phyloP scores from a whole-genome alignment of 2,888 invertebrate species.

The Cosmopolites sordidus region DNA sequence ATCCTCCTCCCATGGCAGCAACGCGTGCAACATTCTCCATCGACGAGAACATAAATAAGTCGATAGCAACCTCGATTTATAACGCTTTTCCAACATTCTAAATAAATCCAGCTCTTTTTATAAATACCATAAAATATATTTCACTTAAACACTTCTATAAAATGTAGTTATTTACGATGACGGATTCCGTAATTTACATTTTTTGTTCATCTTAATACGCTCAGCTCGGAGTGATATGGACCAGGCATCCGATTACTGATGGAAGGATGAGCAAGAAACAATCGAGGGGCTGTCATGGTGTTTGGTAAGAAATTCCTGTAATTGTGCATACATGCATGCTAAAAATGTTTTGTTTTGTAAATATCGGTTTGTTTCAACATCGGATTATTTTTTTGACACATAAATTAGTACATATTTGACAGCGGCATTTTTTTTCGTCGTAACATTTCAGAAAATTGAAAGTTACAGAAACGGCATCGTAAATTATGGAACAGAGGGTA shows the following conservation, averaged over 20 bases:
- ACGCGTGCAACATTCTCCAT: conserved; percentile 35
- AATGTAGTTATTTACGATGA: conserved; percentile 40
- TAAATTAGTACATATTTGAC: too few species aligned
- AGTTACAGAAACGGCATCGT: too few species aligned
- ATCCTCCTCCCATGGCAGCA: conserved; percentile 1
- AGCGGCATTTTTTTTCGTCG: too few species aligned
- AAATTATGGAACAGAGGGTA: too few species aligned
- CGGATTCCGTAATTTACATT: conserved; percentile 32
- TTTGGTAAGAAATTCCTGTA: too few species aligned
- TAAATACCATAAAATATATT: conserved; percentile 42
- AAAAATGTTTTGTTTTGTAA: too few species aligned
- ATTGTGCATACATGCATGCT: too few species aligned
- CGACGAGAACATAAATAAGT: conserved; percentile 39
- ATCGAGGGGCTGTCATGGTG: neutral
- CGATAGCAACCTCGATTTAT: conserved; percentile 33
- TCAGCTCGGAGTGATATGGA: conserved; percentile 21
- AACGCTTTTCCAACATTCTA: conserved; percentile 34
- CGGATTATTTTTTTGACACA: too few species aligned
- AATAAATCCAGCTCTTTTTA: conserved; percentile 37
- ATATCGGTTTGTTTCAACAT: too few species aligned
- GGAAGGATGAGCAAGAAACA: neutral
- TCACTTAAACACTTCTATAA: conserved; percentile 40
- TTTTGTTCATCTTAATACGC: conserved; percentile 21
- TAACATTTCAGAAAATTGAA: too few species aligned
- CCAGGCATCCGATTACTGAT: conserved; percentile 9